Conservation (phyloP, 2,888 invertebrate genomes). For the Eretmocerus hayati region DNA sequence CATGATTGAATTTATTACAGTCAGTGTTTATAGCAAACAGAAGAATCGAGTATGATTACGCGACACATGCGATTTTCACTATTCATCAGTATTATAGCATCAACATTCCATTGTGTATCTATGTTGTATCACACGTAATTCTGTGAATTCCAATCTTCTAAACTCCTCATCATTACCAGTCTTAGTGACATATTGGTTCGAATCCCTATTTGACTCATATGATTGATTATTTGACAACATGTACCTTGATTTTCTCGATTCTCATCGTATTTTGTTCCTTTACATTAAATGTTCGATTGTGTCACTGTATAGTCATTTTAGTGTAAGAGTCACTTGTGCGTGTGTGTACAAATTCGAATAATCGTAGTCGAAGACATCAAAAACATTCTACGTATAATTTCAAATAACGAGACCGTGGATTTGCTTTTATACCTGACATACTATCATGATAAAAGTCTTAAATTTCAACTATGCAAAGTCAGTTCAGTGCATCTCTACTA, state of each 20-base stretch:
- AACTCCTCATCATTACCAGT: too few relatives aligned
- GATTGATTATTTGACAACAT: constrained; percentile 46
- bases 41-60: constrained; percentile 34
- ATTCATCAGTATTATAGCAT: too few relatives aligned
- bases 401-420: constrained; percentile 40
- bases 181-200: too few relatives aligned
- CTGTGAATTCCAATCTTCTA: too few relatives aligned
- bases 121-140: too few relatives aligned
- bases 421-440: constrained; percentile 13
- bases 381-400: constrained; percentile 45
- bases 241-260: constrained; percentile 33
- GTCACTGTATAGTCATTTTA: constrained; percentile 33
- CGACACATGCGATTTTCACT: too few relatives aligned
- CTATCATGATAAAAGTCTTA: background rate
- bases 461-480: background rate
- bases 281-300: constrained; percentile 39
- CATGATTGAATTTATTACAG: constrained; percentile 34
- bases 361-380: constrained; percentile 47
- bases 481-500: background rate
- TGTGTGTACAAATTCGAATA: constrained; percentile 44
- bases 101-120: too few relatives aligned
- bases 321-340: constrained; percentile 43
- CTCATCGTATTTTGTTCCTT: constrained; percentile 32
- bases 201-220: constrained; percentile 43
- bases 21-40: constrained; percentile 40